phyloP scores from a whole-genome alignment of 2,888 invertebrate genomes.

The Ametastegia equiseti region DNA sequence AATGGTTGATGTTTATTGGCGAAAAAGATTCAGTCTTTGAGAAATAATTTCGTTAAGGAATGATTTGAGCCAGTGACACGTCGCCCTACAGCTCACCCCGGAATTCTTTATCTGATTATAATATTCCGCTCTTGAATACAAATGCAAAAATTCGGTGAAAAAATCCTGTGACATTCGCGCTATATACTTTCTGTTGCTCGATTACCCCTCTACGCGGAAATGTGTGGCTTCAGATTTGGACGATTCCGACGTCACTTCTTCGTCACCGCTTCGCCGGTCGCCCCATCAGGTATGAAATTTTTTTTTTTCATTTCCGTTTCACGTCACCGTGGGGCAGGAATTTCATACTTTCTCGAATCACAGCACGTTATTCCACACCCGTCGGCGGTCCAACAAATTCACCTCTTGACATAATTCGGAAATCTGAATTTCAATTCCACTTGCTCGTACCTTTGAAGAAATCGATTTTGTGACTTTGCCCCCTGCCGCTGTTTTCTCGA shows the following conservation, averaged over 20 bases:
- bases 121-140: not conserved
- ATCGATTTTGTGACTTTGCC: not conserved
- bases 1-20: not conserved
- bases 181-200: slow-evolving; percentile 15
- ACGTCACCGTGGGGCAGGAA: not conserved
- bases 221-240: not conserved
- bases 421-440: not conserved
- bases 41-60: not conserved
- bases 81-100: not conserved
- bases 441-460: not conserved
- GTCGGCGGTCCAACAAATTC: not conserved
- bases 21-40: not conserved
- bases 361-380: not conserved
- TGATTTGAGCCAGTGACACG: not conserved
- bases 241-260: not conserved
- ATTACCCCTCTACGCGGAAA: slow-evolving; percentile 1
- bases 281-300: not conserved
- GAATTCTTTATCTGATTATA: slow-evolving; percentile 7
- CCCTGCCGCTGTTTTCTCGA: not conserved
- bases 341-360: not conserved
- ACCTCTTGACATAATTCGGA: not conserved
- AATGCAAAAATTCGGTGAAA: slow-evolving; percentile 10
- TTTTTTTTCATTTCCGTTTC: slow-evolving; percentile 5
- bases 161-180: slow-evolving; percentile 8
- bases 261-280: not conserved